Base-by-base conservation (phyloP, 1,140 invertebrate species). In the Drosophila mayri region DNA sequence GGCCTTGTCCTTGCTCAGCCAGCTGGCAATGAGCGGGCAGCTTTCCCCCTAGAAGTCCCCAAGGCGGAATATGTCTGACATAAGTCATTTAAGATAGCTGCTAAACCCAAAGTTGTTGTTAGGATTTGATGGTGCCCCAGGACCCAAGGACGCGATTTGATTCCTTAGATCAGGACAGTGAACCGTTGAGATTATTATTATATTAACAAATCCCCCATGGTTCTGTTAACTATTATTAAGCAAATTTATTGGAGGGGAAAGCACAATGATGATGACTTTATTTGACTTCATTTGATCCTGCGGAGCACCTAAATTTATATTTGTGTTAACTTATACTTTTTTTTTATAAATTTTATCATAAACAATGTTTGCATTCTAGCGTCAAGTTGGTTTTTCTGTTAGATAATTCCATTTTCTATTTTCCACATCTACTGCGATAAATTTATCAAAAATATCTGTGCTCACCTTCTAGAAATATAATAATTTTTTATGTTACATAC, bases 1-100 rank as follows among this genome's bases (percentile, higher is more conserved):
- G 83, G 77, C 84, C 83, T 86, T 86, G 83, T 86, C 83, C 83
- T 79, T 86, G 84, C 84, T 72, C 63, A 86, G 32, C 79, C 82
- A 86, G 71, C 79, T 86, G 82, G 54, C 57, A 32, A 66, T n/a
- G 38, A 32, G 64, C 22, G 35, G 32, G 59, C 25, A 37, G 41
- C 28, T 22, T 1, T 44, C 12, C 70, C 20, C 32, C 20, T 35
- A 37, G 12, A 30, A 25, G 18, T 22, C 30, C 25, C 25, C 46
- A 37, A 66, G 41, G 35, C 68, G 64, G 58, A 35, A 76, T 46
- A 64, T 61, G 62, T 58, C 49, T 65, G 75, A 82, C 79, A 72
- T 79, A 76, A 87, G 68, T 86, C 75, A 87, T 77, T 87, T 82
- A 87, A 73, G 73, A 82, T 81, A 78, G 85, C 67, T 74, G 64